phyloP scores from a whole-genome alignment of 2,113 vertebrate genomes.

The Gila orcuttii region DNA sequence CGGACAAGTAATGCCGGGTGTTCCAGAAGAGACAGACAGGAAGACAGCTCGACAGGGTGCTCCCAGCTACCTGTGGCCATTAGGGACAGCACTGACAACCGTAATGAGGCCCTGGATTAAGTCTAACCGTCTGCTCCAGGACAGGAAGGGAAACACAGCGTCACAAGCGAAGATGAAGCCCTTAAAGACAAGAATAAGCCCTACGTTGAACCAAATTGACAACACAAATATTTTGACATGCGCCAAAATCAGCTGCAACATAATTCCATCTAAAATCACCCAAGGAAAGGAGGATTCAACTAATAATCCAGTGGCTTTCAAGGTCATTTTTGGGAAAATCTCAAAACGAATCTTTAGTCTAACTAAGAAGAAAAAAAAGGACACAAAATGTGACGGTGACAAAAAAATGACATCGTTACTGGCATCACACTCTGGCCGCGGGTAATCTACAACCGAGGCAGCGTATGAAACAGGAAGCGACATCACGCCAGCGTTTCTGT shows the following conservation, averaged over 20 bases:
- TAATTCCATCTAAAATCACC: background rate
- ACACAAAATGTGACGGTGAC: background rate
- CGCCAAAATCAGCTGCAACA: background rate
- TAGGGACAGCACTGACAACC: conserved; percentile 45
- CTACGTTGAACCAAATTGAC: background rate
- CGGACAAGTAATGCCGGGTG: background rate
- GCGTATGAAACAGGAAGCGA: conserved; percentile 52
- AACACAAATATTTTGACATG: conserved; percentile 8
- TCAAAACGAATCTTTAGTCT: background rate
- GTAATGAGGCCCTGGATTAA: conserved; percentile 39
- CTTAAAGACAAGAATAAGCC: background rate
- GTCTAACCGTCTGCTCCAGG: conserved; percentile 17
- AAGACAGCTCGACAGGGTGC: conserved; percentile 9
- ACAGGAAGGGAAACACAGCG: background rate
- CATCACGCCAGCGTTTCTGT: conserved; percentile 47
- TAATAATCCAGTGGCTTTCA: background rate
- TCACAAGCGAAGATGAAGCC: background rate
- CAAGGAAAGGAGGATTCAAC: background rate
- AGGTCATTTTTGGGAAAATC: background rate
- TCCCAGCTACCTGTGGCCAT: conserved; percentile 37
- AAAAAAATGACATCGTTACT: background rate
- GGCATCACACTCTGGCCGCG: conserved; percentile 21
- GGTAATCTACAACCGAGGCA: conserved; percentile 36
- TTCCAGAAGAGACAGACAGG: background rate
- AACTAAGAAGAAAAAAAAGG: background rate